These are phyloP conservation scores for Lymantria monacha DNA, from an alignment of 2,888 invertebrate species.

Conservation along the genomic window DNA sequence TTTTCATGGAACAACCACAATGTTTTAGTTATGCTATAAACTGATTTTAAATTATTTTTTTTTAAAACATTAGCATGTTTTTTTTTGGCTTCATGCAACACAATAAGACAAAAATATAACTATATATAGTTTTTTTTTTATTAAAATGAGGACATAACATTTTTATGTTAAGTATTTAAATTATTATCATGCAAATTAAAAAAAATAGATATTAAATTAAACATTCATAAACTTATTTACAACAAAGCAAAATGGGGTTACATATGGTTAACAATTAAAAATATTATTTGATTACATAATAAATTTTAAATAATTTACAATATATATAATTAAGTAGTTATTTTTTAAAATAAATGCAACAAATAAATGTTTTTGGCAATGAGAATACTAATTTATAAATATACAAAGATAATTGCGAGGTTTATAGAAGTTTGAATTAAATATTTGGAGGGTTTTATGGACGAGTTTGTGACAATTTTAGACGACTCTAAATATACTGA, in stretches of 20 bases:
- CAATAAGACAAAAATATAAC: too few species aligned
- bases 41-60: too few species aligned
- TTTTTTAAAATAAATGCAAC: constrained; percentile 10
- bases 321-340: background rate
- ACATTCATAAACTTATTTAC: constrained; percentile 9
- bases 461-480: too few species aligned
- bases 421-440: too few species aligned
- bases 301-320: constrained; percentile 1
- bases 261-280: background rate
- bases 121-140: background rate
- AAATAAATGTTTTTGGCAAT: constrained; percentile 7
- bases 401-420: background rate
- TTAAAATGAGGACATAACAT: background rate
- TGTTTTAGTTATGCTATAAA: too few species aligned
- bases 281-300: background rate
- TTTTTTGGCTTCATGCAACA: too few species aligned
- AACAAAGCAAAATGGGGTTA: constrained; percentile 3
- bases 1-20: too few species aligned
- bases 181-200: constrained; percentile 9
- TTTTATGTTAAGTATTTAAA: background rate
- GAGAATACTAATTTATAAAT: background rate
- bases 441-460: too few species aligned
- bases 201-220: constrained; percentile 5
- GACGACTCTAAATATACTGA: too few species aligned
- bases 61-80: too few species aligned